Evolutionary conservation across 2,888 invertebrate genomes (phyloP).

Genomic region (Drosophila helvetica): DNA sequence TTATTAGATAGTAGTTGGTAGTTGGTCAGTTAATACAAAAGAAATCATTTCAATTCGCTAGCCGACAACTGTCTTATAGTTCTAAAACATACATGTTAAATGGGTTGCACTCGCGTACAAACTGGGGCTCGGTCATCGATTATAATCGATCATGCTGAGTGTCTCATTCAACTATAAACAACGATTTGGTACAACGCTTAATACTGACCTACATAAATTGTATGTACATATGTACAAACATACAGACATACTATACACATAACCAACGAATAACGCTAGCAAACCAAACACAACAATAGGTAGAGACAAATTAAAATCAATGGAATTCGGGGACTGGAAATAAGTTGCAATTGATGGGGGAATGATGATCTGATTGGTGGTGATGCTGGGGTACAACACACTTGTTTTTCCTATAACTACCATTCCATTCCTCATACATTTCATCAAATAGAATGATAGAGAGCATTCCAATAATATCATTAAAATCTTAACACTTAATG

Average conservation of each 20-base stretch:
- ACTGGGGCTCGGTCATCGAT: too few relatives aligned
- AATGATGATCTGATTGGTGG: background rate
- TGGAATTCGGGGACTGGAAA: background rate
- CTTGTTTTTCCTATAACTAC: background rate
- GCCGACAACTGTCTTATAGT: background rate
- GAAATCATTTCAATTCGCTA: background rate
- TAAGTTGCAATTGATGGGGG: background rate
- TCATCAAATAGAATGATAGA: slow-evolving; percentile 25
- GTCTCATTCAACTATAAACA: slow-evolving; percentile 31
- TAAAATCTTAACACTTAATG: background rate
- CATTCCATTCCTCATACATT: too few relatives aligned
- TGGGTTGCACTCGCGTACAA: background rate
- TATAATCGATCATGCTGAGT: slow-evolving; percentile 15
- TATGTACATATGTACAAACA: slow-evolving; percentile 24
- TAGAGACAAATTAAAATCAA: slow-evolving; percentile 4
- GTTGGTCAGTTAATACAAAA: background rate
- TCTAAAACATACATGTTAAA: background rate
- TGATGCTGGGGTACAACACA: background rate
- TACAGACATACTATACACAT: slow-evolving; percentile 30
- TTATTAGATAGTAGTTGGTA: background rate
- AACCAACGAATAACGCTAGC: slow-evolving; percentile 15
- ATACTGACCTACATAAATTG: slow-evolving; percentile 56
- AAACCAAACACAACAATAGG: slow-evolving; percentile 15
- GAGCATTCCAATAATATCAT: slow-evolving; percentile 39
- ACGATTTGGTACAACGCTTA: slow-evolving; percentile 69